Evolutionary conservation across 2,113 vertebrate genomes (phyloP).

Genomic region (Pelobates fuscus): DNA sequence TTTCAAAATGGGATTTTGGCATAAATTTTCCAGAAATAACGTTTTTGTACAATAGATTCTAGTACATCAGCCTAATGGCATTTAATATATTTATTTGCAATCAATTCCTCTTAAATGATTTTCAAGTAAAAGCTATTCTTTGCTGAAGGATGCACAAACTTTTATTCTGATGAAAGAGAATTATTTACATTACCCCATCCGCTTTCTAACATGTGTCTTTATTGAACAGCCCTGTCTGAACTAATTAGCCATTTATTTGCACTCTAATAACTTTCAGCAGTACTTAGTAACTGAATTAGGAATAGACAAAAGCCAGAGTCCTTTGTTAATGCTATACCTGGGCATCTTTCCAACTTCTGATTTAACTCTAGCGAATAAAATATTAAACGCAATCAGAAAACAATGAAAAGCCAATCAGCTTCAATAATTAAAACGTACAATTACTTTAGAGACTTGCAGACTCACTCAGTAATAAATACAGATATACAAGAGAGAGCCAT

Average conservation of each 20-base stretch:
- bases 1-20: no score
- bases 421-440: conserved; percentile 15
- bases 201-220: background rate
- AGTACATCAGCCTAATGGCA: no score
- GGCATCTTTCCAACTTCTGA: conserved; percentile 14
- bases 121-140: no score
- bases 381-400: conserved; percentile 12
- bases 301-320: conserved; percentile 9
- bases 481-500: conserved; percentile 33
- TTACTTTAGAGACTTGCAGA: background rate
- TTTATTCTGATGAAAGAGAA: no score
- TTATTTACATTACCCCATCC: background rate
- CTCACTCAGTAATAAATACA: conserved; percentile 24
- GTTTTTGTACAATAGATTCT: no score
- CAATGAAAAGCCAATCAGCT: conserved; percentile 11
- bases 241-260: background rate
- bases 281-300: background rate
- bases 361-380: background rate
- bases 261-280: background rate
- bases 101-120: no score
- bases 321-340: conserved; percentile 8
- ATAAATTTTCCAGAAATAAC: no score
- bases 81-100: no score
- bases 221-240: background rate
- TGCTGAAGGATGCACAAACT: no score